Evolutionary conservation across 2,113 vertebrate species (phyloP).

Genomic region (Octodon degus): DNA sequence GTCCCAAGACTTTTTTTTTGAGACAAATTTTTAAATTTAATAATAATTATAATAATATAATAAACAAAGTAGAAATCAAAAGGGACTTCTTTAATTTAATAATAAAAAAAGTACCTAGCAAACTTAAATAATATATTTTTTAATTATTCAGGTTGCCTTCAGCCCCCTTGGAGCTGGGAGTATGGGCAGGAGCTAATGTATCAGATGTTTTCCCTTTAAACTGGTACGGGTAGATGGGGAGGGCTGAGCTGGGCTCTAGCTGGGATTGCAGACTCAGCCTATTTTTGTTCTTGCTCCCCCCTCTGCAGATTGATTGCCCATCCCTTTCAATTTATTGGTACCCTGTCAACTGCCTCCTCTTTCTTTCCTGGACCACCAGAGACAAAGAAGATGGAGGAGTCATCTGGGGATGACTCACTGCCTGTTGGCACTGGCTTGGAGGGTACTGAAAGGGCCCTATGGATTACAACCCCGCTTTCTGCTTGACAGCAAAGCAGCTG

Average conservation of each 20-base stretch:
- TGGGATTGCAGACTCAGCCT: background rate
- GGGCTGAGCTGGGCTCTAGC: background rate
- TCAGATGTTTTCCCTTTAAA: background rate
- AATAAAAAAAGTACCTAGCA: too few species aligned
- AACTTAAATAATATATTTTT: too few species aligned
- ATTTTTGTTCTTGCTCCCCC: background rate
- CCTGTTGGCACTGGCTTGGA: background rate
- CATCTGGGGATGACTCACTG: background rate
- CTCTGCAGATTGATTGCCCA: background rate
- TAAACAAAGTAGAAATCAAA: too few species aligned
- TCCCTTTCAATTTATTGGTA: background rate
- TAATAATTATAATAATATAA: too few species aligned
- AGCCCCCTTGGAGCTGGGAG: background rate
- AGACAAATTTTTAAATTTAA: background rate
- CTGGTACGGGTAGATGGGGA: fast-evolving
- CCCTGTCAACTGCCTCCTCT: background rate
- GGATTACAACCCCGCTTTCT: background rate
- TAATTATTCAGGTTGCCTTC: background rate
- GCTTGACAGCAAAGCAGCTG: background rate
- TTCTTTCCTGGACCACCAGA: background rate
- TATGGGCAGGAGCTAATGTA: background rate
- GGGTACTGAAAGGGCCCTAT: background rate
- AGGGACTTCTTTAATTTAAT: too few species aligned
- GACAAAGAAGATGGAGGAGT: background rate
- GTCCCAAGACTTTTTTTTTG: background rate